phyloP scores from a whole-genome alignment of 2,888 invertebrate species.

The Nomada lathburiana region DNA sequence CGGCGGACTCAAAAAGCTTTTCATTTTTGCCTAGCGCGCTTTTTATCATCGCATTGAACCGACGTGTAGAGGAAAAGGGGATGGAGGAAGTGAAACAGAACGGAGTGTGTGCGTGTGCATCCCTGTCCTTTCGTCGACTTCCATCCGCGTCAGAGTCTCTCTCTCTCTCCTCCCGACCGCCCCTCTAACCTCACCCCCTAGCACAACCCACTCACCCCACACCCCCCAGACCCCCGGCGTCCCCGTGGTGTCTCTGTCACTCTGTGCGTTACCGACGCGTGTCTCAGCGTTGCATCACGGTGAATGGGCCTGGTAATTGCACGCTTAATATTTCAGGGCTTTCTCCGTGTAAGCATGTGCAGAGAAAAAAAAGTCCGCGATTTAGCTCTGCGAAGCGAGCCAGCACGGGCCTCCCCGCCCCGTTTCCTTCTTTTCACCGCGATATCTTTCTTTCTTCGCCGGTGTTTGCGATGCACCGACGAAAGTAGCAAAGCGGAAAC shows the following conservation, averaged over 20 bases:
- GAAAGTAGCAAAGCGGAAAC: conserved; percentile 78
- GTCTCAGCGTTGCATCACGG: conserved; percentile 79
- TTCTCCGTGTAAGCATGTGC: conserved; percentile 81
- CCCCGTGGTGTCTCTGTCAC: conserved; percentile 40
- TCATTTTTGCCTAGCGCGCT: conserved; percentile 82
- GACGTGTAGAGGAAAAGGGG: conserved; percentile 68
- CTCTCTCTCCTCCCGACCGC: not conserved
- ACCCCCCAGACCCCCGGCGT: conserved; percentile 2
- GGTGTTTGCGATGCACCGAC: conserved; percentile 68
- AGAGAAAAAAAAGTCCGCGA: conserved; percentile 75
- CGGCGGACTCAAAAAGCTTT: conserved; percentile 80
- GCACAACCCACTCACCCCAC: not conserved
- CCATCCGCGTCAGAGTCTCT: conserved; percentile 10
- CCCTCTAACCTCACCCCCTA: conserved; percentile 13
- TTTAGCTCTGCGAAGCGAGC: conserved; percentile 72
- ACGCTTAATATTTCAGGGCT: conserved; percentile 84
- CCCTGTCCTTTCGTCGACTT: conserved; percentile 56
- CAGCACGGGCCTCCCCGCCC: conserved; percentile 56
- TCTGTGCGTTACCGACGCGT: conserved; percentile 67
- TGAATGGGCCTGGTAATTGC: conserved; percentile 84
- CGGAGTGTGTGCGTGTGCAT: conserved; percentile 69
- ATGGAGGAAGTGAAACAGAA: conserved; percentile 53
- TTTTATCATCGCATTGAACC: conserved; percentile 82
- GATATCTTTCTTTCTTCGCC: conserved; percentile 69
- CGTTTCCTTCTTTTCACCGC: conserved; percentile 56